Evolutionary conservation across 2,113 vertebrate genomes (phyloP).

Genomic region (Austrofundulus limnaeus): DNA sequence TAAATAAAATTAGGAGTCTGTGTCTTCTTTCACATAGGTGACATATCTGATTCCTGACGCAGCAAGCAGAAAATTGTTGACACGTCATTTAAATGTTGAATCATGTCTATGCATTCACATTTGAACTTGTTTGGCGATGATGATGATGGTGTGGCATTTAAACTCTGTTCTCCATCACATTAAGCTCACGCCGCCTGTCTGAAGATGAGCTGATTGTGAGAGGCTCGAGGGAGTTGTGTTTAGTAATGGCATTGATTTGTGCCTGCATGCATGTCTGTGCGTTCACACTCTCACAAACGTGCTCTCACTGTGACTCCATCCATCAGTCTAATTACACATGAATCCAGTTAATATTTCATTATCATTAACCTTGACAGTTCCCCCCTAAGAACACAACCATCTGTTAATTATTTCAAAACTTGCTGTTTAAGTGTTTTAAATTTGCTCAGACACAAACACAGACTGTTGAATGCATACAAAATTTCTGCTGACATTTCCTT

Average conservation of each 20-base stretch:
- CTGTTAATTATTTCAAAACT: conserved; percentile 76
- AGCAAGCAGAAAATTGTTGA: not conserved
- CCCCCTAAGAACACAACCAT: conserved; percentile 72
- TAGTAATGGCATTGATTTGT: conserved; percentile 24
- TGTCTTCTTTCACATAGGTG: not conserved
- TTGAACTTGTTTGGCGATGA: conserved; percentile 9
- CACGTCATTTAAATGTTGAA: conserved; percentile 2
- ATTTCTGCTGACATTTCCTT: conserved; percentile 13
- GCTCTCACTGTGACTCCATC: conserved; percentile 65
- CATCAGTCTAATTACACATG: conserved; percentile 80
- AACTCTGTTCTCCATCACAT: conserved; percentile 54
- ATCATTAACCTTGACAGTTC: conserved; percentile 81
- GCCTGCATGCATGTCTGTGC: conserved; percentile 1
- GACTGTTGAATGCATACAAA: conserved; percentile 8
- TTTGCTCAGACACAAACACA: conserved; percentile 29
- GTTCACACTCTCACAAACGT: conserved; percentile 22
- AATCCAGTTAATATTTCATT: conserved; percentile 79
- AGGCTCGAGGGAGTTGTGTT: conserved; percentile 32
- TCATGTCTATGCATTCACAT: not conserved
- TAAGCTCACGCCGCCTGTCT: conserved; percentile 41
- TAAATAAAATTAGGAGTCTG: not conserved
- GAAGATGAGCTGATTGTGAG: conserved; percentile 47
- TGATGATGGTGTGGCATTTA: conserved; percentile 37
- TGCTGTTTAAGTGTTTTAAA: conserved; percentile 55
- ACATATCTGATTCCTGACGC: conserved; percentile 1